Evolutionary conservation across 2,797 vertebrate genomes (phyloP).

Genomic region (Tokudaia tokunoshimensis): DNA sequence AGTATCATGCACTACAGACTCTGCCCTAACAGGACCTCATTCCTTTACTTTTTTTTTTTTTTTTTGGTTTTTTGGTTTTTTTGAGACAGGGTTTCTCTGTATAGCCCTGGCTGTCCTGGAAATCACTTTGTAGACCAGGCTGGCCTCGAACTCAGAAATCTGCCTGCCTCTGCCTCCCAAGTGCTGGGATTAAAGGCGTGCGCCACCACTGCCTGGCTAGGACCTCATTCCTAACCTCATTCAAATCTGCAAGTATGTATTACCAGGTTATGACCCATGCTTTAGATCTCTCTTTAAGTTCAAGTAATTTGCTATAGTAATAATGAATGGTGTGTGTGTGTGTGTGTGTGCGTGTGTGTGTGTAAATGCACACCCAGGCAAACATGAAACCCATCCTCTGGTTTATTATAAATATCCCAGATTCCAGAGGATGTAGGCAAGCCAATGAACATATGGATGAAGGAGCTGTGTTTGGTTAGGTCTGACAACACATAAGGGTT

Average conservation of each 20-base stretch:
- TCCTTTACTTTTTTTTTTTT: too few species aligned
- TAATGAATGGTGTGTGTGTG: not conserved
- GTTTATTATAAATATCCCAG: not conserved
- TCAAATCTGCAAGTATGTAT: not conserved
- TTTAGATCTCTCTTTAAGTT: not conserved
- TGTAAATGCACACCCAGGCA: not conserved
- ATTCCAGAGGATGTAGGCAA: not conserved
- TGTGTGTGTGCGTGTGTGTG: not conserved
- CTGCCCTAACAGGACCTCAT: too few species aligned
- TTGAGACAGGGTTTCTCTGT: too few species aligned
- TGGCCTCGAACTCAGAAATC: too few species aligned
- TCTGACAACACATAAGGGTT: not conserved
- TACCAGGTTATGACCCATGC: not conserved
- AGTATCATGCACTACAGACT: not conserved
- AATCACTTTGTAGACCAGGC: too few species aligned
- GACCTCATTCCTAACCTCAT: accelerated
- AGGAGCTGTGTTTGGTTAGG: not conserved
- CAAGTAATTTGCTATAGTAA: not conserved
- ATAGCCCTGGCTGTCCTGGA: too few species aligned
- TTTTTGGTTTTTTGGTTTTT: too few species aligned
- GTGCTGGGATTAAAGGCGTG: too few species aligned
- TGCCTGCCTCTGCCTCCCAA: too few species aligned
- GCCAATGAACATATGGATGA: not conserved
- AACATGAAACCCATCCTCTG: not conserved
- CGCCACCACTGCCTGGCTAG: too few species aligned